phyloP scores from a whole-genome alignment of 2,113 vertebrate genomes.

The Dromaius novaehollandiae region DNA sequence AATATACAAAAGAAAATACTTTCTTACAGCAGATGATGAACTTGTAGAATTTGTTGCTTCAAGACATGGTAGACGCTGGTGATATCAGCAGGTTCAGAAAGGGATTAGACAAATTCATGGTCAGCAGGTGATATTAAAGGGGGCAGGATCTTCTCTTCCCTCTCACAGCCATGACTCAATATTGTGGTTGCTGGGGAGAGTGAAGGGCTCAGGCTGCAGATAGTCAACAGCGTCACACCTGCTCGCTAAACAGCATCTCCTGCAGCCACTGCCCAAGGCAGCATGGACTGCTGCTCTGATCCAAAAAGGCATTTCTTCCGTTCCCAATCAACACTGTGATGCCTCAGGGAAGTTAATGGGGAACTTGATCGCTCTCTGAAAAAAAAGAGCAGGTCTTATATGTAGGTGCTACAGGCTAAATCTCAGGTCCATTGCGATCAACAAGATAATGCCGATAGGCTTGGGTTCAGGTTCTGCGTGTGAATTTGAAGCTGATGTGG shows the following conservation, averaged over 20 bases:
- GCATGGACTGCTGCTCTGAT: not conserved
- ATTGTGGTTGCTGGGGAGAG: not conserved
- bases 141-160: not conserved
- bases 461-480: not conserved
- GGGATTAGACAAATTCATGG: not conserved
- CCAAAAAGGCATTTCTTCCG: not conserved
- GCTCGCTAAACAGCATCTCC: not conserved
- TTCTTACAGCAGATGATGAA: not conserved
- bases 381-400: not conserved
- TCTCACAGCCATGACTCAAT: not conserved
- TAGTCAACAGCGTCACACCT: not conserved
- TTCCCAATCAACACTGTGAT: not conserved
- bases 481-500: not conserved
- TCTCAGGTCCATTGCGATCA: not conserved
- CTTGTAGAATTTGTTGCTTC: not conserved
- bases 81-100: not conserved
- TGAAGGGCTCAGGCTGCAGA: not conserved
- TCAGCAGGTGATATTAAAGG: not conserved
- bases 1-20: not conserved
- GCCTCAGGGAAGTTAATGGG: not conserved
- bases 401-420: not conserved
- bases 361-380: not conserved
- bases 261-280: not conserved
- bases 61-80: not conserved
- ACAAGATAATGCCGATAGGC: rapidly evolving